phyloP scores from a whole-genome alignment of 2,888 invertebrate genomes.

The Clitarchus hookeri region DNA sequence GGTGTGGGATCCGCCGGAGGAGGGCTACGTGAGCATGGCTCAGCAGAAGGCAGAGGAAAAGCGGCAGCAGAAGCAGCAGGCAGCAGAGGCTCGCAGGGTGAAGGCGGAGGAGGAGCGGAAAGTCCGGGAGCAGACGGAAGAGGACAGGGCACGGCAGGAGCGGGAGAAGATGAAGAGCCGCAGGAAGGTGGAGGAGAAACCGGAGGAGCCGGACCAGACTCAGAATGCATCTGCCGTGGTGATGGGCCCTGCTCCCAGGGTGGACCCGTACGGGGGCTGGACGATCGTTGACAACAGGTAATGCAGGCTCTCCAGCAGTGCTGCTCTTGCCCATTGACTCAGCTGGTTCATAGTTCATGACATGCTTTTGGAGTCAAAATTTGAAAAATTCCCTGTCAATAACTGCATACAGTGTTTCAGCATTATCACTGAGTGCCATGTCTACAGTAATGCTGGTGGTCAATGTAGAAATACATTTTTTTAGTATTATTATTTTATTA shows the following conservation, averaged over 20 bases:
- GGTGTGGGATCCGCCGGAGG: constrained; percentile 74
- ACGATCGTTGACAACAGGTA: constrained; percentile 67
- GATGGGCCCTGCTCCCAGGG: constrained; percentile 64
- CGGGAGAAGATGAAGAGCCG: constrained; percentile 50
- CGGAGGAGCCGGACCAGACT: constrained; percentile 49
- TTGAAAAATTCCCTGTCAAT: no score
- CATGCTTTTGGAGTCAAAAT: no score
- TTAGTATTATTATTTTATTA: no score
- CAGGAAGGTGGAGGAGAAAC: constrained; percentile 56
- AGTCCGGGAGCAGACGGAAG: constrained; percentile 53
- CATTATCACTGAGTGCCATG: no score
- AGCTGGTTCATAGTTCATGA: no score
- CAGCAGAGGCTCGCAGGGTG: constrained; percentile 52
- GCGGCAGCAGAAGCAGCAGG: constrained; percentile 56
- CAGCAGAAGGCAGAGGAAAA: constrained; percentile 65
- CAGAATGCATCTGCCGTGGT: constrained; percentile 54
- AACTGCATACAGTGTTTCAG: no score
- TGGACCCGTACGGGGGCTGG: constrained; percentile 79
- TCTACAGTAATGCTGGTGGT: no score
- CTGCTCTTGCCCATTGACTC: no score
- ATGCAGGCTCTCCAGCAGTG: constrained; percentile 41
- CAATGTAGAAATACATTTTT: no score
- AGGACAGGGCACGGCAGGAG: constrained; percentile 50
- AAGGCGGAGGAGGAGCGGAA: constrained; percentile 51
- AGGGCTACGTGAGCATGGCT: constrained; percentile 69